phyloP scores from a whole-genome alignment of 1,140 invertebrate species.

The Luehdorfia chinensis region DNA sequence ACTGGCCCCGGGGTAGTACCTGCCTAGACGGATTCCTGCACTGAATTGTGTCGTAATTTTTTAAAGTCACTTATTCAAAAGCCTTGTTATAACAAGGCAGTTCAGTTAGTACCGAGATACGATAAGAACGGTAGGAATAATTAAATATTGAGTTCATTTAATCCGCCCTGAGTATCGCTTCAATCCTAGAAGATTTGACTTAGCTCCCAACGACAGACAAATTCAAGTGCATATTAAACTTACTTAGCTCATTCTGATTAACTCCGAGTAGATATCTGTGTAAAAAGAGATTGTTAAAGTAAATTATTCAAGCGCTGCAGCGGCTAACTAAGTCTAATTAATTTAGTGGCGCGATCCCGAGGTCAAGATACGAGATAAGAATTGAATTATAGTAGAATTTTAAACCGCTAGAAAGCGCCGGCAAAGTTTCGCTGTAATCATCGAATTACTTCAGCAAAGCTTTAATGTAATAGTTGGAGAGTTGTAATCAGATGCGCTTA shows the following conservation, averaged over 20 bases:
- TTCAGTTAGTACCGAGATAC: too few relatives aligned
- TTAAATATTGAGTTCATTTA: too few relatives aligned
- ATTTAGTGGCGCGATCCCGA: conserved; percentile 23
- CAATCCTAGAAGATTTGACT: not conserved
- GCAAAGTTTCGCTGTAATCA: conserved; percentile 4
- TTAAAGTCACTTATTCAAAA: too few relatives aligned
- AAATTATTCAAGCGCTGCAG: conserved; percentile 27
- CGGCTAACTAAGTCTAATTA: conserved; percentile 30
- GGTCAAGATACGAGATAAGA: conserved; percentile 27
- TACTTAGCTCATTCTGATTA: conserved; percentile 27
- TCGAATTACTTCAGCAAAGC: conserved; percentile 11
- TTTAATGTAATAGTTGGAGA: not conserved
- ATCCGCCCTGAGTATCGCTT: too few relatives aligned
- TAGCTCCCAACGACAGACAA: conserved; percentile 6
- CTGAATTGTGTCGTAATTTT: too few relatives aligned
- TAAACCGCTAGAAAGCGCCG: conserved; percentile 12
- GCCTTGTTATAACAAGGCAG: too few relatives aligned
- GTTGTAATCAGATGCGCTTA: conserved; percentile 6
- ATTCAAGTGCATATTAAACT: conserved; percentile 18
- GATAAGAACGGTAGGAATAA: too few relatives aligned
- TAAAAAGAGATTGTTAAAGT: conserved; percentile 31
- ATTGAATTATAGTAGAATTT: conserved; percentile 28
- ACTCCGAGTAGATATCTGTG: conserved; percentile 25
- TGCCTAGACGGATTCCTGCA: too few relatives aligned
- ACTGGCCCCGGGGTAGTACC: too few relatives aligned